Base-by-base conservation (phyloP, 2,797 vertebrate species). In the Tokudaia muenninki region DNA sequence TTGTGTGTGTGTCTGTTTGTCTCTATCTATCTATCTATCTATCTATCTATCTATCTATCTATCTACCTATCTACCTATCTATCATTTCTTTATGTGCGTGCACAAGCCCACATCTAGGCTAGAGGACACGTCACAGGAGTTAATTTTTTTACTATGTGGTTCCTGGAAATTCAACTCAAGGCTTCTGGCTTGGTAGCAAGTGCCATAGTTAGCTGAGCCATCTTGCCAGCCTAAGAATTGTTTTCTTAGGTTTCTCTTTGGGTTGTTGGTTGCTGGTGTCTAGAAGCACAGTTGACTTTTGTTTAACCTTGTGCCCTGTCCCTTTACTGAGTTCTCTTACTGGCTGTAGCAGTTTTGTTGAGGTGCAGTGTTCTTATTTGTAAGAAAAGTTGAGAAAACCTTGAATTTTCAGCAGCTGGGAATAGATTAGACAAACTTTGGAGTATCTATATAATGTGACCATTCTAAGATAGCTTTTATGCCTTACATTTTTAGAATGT, bases 311-410 rank as follows among this genome's bases (percentile, higher is more conserved):
- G 31, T 94, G 77, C n/a, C 52, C 61, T 78, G 34, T 11, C 74
- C 87, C 55, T 84, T 82, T 74, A 50, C 52, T 83, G 61, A 74
- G 74, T 91, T 92, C 59, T 31, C 50, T 84, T 90, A 83, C 81
- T 87, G 84, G 70, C 80, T 89, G 34, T 92, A 92, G 78, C 79
- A 16, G 65, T 65, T 91, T 91, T 84, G 50, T 74, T 84, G 10
- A 31, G 59, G 26, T 81, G 29, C 37, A 83, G 19, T 70, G 34
- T 82, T 93, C 93, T 78, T 79, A 78, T 89, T 82, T 87, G 37
- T 93, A 89, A 87, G 67, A 61, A 78, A 96, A 94, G 88, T 70
- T 65, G n/a, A 97, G 47, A 95, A 88, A 77, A 79, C 89, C 63
- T 88, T 96, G 61, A 93, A 59, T 83, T 55, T 88, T 87, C 34